A percentile compares a stretch with the other conserved stretches of the same genome.
Conservation (phyloP, 2,113 vertebrate species). For the Callospermophilus lateralis region DNA sequence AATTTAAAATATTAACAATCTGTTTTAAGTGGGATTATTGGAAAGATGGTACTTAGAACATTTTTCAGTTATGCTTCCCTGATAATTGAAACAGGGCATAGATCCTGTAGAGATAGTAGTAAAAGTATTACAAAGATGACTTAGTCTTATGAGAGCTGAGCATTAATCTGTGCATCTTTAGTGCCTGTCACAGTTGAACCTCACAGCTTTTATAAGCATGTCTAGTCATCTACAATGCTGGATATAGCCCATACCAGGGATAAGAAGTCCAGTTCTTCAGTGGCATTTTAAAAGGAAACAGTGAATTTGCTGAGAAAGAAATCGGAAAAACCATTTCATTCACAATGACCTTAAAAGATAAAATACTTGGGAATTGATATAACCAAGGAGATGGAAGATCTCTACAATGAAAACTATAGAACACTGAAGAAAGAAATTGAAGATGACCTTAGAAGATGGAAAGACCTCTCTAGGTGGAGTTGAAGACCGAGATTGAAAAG, state of each 20-base stretch:
- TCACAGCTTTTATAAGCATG: not conserved
- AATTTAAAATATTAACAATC: not conserved
- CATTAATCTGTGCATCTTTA: not conserved
- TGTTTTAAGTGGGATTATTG: conserved; percentile 32
- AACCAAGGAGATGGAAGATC: no score
- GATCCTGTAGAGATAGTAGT: not conserved
- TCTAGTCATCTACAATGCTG: not conserved
- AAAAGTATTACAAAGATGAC: not conserved
- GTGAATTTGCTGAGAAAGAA: no score
- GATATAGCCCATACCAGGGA: not conserved
- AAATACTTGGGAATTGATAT: no score
- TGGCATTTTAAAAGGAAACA: not conserved
- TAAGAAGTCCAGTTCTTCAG: not conserved
- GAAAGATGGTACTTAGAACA: not conserved
- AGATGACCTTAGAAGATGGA: no score
- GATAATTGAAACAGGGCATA: not conserved
- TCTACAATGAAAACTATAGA: no score
- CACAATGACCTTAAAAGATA: no score
- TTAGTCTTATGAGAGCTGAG: not conserved
- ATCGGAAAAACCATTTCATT: no score
- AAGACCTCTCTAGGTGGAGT: no score
- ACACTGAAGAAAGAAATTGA: no score
- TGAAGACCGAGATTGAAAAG: no score
- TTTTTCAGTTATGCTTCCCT: not conserved
- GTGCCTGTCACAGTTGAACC: not conserved